phyloP scores from a whole-genome alignment of 1,140 invertebrate species.

The Drosophila chauvacae region DNA sequence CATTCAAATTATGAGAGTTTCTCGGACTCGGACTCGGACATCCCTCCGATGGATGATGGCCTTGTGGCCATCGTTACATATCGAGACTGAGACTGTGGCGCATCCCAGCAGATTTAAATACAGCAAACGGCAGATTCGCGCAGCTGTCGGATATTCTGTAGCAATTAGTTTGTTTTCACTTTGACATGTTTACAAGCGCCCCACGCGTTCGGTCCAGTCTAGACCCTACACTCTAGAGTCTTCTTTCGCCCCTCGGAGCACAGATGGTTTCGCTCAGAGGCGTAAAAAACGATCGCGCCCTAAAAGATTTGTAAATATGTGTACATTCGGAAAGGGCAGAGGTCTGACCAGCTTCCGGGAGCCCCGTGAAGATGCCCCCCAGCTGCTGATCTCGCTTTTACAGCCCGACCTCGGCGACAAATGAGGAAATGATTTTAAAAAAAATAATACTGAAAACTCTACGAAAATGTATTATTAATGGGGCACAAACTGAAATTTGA shows the following conservation, averaged over 20 bases:
- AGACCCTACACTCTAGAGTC: constrained; percentile 15
- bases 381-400: constrained; percentile 18
- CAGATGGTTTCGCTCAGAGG: constrained; percentile 68
- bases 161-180: constrained; percentile 64
- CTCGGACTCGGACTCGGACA: constrained; percentile 6
- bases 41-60: constrained; percentile 23
- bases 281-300: constrained; percentile 42
- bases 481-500: constrained; percentile 34
- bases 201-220: constrained; percentile 32
- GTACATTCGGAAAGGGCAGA: constrained; percentile 23
- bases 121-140: constrained; percentile 52
- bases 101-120: constrained; percentile 26
- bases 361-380: constrained; percentile 11
- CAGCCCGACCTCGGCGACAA: constrained; percentile 31
- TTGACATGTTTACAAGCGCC: constrained; percentile 75
- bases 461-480: constrained; percentile 45
- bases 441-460: constrained; percentile 1
- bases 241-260: neutral
- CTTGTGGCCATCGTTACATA: constrained; percentile 44
- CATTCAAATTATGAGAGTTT: constrained; percentile 47
- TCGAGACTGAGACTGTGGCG: constrained; percentile 17
- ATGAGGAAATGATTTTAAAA: constrained; percentile 39
- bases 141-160: constrained; percentile 68
- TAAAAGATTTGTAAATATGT: constrained; percentile 39
- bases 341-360: constrained; percentile 59